A percentile compares a stretch with the other conserved stretches of the same genome.
phyloP scores from a whole-genome alignment of 2,113 vertebrate genomes.

The Leucosticte australis region DNA sequence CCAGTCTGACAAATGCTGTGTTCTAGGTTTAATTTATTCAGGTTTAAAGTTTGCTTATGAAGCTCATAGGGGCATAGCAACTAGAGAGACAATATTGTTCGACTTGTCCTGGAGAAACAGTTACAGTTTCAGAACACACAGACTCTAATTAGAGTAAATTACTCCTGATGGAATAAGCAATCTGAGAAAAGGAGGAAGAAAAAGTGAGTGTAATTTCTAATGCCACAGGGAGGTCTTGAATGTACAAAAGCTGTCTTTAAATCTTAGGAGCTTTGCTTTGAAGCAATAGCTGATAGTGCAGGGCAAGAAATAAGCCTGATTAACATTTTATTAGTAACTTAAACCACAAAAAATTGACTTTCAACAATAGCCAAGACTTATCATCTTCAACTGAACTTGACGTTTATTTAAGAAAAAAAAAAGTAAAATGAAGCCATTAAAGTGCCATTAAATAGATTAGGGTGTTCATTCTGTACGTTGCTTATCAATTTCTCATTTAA shows the following conservation, averaged over 20 bases:
- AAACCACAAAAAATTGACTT: constrained; percentile 59
- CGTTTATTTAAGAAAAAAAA: constrained; percentile 36
- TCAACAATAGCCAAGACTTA: constrained; percentile 48
- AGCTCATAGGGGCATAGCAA: constrained; percentile 31
- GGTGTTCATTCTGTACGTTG: constrained; percentile 29
- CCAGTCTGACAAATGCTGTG: constrained; percentile 18
- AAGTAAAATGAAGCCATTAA: constrained; percentile 58
- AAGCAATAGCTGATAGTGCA: constrained; percentile 54
- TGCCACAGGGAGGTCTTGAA: constrained; percentile 51
- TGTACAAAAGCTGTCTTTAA: constrained; percentile 65
- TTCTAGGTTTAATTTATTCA: constrained; percentile 27
- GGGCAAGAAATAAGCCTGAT: constrained; percentile 63
- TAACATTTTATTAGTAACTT: constrained; percentile 67
- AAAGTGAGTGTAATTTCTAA: constrained; percentile 68
- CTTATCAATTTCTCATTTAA: constrained; percentile 58
- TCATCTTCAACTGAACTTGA: constrained; percentile 42
- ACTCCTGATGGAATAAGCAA: constrained; percentile 69
- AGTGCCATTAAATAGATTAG: constrained; percentile 63
- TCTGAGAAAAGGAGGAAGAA: constrained; percentile 54
- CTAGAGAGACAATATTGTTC: not conserved
- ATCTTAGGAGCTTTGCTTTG: constrained; percentile 58
- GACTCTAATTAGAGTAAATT: constrained; percentile 73
- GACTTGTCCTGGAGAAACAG: constrained; percentile 60
- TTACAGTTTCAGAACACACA: constrained; percentile 63
- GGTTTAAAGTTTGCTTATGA: constrained; percentile 48